These are phyloP conservation scores for Phalera bucephala DNA, from an alignment of 2,888 invertebrate species.

Conservation along the genomic window DNA sequence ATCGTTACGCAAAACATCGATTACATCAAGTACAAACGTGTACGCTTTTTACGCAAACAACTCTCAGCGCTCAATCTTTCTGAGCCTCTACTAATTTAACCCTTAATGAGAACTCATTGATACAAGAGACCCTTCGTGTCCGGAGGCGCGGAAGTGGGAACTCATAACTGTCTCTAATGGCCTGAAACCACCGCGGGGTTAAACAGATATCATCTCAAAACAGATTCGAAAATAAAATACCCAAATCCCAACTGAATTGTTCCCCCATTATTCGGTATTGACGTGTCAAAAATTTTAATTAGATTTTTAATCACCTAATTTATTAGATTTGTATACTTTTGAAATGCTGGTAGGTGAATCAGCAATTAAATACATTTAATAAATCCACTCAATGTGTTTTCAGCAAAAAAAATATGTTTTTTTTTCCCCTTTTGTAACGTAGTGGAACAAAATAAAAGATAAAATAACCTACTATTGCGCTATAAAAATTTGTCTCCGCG, in stretches of 20 bases:
- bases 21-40: slow-evolving; percentile 36
- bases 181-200: slow-evolving; percentile 60
- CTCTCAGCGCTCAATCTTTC: slow-evolving; percentile 47
- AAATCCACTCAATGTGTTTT: background rate
- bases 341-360: background rate
- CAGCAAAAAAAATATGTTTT: background rate
- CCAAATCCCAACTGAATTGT: slow-evolving; percentile 23
- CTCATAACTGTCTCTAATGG: slow-evolving; percentile 72
- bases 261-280: slow-evolving; percentile 34
- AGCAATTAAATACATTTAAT: background rate
- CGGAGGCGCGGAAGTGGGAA: slow-evolving; percentile 68
- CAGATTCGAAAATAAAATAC: slow-evolving; percentile 46
- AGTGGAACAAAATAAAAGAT: slow-evolving; percentile 21
- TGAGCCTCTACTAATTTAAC: slow-evolving; percentile 60
- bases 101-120: slow-evolving; percentile 65
- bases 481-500: slow-evolving; percentile 62
- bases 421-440: slow-evolving; percentile 14
- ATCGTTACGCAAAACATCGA: slow-evolving; percentile 30
- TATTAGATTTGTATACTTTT: no score
- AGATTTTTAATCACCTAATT: slow-evolving; percentile 9
- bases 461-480: slow-evolving; percentile 30
- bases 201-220: slow-evolving; percentile 60
- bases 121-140: slow-evolving; percentile 55
- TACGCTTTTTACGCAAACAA: slow-evolving; percentile 52
- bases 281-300: slow-evolving; percentile 25